phyloP scores from a whole-genome alignment of 2,113 vertebrate species.

The Dasyornis broadbenti region DNA sequence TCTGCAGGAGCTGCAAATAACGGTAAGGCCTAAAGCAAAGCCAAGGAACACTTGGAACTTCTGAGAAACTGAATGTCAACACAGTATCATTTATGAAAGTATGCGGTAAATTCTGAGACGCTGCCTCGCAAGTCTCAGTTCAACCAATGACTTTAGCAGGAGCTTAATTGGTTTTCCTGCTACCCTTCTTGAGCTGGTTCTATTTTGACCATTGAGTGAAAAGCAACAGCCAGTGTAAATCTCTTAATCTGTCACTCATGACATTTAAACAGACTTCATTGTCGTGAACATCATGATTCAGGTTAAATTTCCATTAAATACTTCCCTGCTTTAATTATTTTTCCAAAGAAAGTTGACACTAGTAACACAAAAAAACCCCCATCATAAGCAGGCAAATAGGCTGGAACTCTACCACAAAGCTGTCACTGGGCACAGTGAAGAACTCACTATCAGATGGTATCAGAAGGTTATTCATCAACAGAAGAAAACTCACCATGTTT shows the following conservation, averaged over 20 bases:
- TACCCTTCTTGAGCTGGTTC: neutral
- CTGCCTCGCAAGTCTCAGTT: neutral
- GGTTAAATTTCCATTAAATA: neutral
- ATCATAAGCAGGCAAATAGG: neutral
- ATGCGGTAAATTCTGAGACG: constrained; percentile 28
- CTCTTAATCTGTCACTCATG: neutral
- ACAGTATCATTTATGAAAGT: constrained; percentile 31
- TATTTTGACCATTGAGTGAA: neutral
- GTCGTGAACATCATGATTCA: neutral
- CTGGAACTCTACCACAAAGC: neutral
- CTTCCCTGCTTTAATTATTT: neutral
- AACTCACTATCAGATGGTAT: neutral
- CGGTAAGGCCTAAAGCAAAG: neutral
- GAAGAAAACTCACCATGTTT: neutral
- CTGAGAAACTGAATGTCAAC: constrained; percentile 36
- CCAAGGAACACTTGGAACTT: constrained; percentile 49
- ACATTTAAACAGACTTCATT: neutral
- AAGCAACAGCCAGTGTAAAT: neutral
- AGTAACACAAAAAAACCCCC: neutral
- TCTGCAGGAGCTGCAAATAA: constrained; percentile 21
- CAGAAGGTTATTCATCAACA: neutral
- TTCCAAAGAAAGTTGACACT: neutral
- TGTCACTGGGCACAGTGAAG: neutral
- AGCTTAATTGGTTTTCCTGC: constrained; percentile 49
- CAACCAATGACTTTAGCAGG: constrained; percentile 44